phyloP scores from a whole-genome alignment of 2,888 invertebrate genomes.

The Apodemia duryi region DNA sequence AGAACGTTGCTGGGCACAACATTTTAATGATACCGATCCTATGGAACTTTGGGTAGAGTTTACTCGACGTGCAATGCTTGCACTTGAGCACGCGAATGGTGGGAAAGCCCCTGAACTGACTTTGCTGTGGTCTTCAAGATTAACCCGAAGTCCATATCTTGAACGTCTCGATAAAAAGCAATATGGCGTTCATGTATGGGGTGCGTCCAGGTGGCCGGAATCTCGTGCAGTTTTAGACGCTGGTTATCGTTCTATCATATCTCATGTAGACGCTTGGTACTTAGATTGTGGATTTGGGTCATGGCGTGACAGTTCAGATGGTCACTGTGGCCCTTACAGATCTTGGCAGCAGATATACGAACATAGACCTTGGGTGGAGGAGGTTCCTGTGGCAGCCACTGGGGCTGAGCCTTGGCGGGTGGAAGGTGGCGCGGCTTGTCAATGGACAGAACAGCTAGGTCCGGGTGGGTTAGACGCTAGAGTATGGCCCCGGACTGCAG shows the following conservation, averaged over 20 bases:
- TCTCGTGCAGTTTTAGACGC: slow-evolving; percentile 87
- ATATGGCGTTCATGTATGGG: slow-evolving; percentile 88
- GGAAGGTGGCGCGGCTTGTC: slow-evolving; percentile 88
- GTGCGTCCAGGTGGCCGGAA: slow-evolving; percentile 89
- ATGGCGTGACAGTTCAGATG: slow-evolving; percentile 90
- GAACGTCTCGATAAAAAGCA: slow-evolving; percentile 75
- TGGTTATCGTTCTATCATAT: slow-evolving; percentile 88
- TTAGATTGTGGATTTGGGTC: slow-evolving; percentile 92
- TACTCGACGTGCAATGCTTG: slow-evolving; percentile 81
- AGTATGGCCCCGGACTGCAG: slow-evolving; percentile 90
- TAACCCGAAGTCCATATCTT: slow-evolving; percentile 86
- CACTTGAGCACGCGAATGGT: slow-evolving; percentile 81
- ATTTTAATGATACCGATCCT: slow-evolving; percentile 86
- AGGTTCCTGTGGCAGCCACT: slow-evolving; percentile 49
- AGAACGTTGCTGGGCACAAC: slow-evolving; percentile 90
- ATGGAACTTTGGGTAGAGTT: slow-evolving; percentile 90
- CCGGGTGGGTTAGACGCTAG: slow-evolving; percentile 86
- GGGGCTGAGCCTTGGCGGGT: slow-evolving; percentile 66
- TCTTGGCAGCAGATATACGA: slow-evolving; percentile 93
- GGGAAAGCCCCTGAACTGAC: slow-evolving; percentile 78
- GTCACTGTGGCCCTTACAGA: slow-evolving; percentile 92
- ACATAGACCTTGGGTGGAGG: slow-evolving; percentile 86
- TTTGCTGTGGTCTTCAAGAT: slow-evolving; percentile 87
- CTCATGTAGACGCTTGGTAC: slow-evolving; percentile 94
- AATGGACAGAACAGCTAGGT: slow-evolving; percentile 92